Evolutionary conservation across 30 jellyfish, hydroid and myxozoan species (phyloP).

Genomic region (Clytia hemisphaerica): DNA sequence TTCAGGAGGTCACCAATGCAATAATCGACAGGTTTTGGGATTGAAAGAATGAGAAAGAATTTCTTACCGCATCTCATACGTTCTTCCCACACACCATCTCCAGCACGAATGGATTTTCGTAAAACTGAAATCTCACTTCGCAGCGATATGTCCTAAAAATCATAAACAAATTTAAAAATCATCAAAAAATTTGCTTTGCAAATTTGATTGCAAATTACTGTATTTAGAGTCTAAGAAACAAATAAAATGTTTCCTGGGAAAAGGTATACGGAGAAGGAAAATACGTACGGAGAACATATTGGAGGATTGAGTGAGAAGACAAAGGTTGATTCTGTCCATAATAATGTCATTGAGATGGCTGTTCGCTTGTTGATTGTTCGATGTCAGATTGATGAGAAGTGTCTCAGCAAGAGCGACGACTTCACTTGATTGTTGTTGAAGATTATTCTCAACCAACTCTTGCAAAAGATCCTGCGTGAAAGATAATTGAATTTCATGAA

Average conservation of each 20-base stretch:
- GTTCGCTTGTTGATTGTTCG: conserved; percentile 54
- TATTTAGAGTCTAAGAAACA: background rate
- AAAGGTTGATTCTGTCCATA: conserved; percentile 45
- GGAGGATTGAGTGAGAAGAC: conserved; percentile 70
- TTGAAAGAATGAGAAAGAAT: background rate
- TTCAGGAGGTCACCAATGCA: background rate
- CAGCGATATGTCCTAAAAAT: conserved; percentile 57
- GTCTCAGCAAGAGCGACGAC: conserved; percentile 60
- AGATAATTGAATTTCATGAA: background rate
- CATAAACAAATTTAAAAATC: no score
- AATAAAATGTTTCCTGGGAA: background rate
- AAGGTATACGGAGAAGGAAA: background rate
- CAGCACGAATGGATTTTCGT: conserved; percentile 47
- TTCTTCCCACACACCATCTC: conserved; percentile 73
- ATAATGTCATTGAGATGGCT: conserved; percentile 53
- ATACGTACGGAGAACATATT: conserved; percentile 64
- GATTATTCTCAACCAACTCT: conserved; percentile 67
- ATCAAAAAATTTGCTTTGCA: no score
- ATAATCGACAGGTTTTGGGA: background rate
- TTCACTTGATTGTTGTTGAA: conserved; percentile 51
- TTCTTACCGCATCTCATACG: conserved; percentile 75
- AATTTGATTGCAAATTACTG: no score
- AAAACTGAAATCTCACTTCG: conserved; percentile 68
- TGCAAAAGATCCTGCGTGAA: conserved; percentile 58
- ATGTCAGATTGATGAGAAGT: conserved; percentile 58